These are phyloP conservation scores for Anhinga rufa DNA, from an alignment of 2,113 vertebrate genomes.

Conservation along the genomic window DNA sequence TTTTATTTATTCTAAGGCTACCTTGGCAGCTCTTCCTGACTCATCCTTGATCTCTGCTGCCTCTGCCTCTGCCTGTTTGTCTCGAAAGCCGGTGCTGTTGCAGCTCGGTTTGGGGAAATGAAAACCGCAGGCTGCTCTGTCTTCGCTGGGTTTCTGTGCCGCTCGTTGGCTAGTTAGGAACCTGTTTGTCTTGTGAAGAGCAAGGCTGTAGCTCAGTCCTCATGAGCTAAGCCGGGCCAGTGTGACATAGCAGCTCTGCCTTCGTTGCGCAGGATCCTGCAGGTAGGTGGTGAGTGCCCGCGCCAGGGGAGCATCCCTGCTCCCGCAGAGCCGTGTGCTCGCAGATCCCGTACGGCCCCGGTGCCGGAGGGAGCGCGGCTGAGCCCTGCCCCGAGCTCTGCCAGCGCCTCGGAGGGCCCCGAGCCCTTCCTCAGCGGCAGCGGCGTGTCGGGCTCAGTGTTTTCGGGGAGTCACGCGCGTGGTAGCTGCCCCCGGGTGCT, in stretches of 20 bases:
- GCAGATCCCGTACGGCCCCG: too few relatives aligned
- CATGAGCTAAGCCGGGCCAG: not conserved
- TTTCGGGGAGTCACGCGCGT: not conserved
- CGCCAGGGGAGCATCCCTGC: not conserved
- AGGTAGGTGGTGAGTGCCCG: too few relatives aligned
- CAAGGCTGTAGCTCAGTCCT: too few relatives aligned
- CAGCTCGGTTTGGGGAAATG: not conserved
- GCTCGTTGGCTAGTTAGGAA: not conserved
- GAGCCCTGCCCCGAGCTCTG: too few relatives aligned
- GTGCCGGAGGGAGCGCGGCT: not conserved
- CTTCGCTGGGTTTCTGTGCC: not conserved
- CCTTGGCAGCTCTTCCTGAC: not conserved
- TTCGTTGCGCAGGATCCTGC: too few relatives aligned
- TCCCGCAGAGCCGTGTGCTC: not conserved
- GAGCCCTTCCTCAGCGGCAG: not conserved
- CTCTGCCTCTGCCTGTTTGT: not conserved
- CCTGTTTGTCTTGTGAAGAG: not conserved
- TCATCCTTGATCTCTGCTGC: not conserved
- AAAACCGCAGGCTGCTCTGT: not conserved
- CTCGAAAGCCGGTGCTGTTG: not conserved
- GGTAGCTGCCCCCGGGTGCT: not conserved
- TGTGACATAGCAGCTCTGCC: not conserved
- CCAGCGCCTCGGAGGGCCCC: not conserved
- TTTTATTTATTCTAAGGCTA: not conserved
- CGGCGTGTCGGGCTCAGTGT: too few relatives aligned